Base-by-base conservation (phyloP, 2,113 vertebrate genomes). In the Hemibagrus wyckioides region DNA sequence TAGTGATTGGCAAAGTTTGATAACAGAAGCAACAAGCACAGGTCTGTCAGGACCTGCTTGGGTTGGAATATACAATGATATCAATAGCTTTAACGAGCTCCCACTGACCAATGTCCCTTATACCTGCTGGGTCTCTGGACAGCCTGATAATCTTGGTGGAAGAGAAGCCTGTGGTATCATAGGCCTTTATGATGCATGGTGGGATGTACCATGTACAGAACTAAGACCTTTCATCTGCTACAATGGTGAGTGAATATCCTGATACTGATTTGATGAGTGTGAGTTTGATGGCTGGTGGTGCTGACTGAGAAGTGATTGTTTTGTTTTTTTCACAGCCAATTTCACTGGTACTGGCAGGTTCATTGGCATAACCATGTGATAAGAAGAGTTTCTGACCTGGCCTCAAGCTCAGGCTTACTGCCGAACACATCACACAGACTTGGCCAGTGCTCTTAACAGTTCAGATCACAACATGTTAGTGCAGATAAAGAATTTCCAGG, bases 21-120 rank as follows among this genome's bases (percentile, higher is more conserved):
- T 30, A 4, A 41, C 67, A 13, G 48, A 50, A 41, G 28, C 61
- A 23, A 3, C 14, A 28, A 54, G 8, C 11, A 77, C 54, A 54
- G 1, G 0, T 17, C 76, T 77, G 2, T 7, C 14, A 11, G 1
- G 5, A 63, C 0, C 3, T n/a, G 48, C 25, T 4, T 90, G 85
- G 87, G 65, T 85, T 5, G 89, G 87, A 56, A 54, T 89, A 52
- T 85, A 82, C 59, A 28, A 76, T 2, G 83, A 85, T 13, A 39
- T 59, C 15, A 36, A 54, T 3, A 67, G 69, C 75, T n/a, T n/a
- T n/a, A n/a, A 76, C 15, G 15, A 67, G 9, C n/a, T 50, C 30
- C n/a, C 6, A 2, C 2, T 85, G 23, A 30, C 44, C 21, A 75
- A 28, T 41, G 36, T 48, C 19, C 23, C 9, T 9, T 54, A 41